Base-by-base conservation (phyloP, 2,888 invertebrate genomes). In the Cheilosia variabilis region DNA sequence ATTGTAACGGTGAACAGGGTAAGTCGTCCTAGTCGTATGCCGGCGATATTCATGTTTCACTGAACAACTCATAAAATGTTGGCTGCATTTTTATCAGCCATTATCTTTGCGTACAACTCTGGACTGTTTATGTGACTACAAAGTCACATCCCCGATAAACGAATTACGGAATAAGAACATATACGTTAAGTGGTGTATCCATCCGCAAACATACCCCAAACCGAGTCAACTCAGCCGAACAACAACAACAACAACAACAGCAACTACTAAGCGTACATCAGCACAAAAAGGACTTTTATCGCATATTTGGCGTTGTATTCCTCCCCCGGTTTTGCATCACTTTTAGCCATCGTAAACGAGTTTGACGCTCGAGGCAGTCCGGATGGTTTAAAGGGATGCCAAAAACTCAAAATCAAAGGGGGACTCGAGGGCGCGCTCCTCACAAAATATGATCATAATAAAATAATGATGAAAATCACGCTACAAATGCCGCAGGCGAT, bases 401-500 rank as follows among this genome's bases (percentile, higher is more conserved):
- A 71, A 63, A 71, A 62, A 71, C 62, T 76, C 55, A 52, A 80
- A 81, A 86, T 77, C 63, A 77, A 77, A 77, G 53, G 78, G 65
- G 77, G 75, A 71, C 55, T 41, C 43, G 9, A 43, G 43, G 27
- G 43, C 22, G 43, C 22, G 60, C 55, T 52, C 47, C 24, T 80
- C 55, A 52, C 17, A 81, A 86, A 86, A 86, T 81, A 81, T 86
- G 86, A 86, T 72, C 76, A 81, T 86, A 86, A 86, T 86, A 86
- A 77, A 81, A 86, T 81, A 81, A 86, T 86, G 72, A 86, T 77
- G 68, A 58, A 86, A 86, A 86, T 66, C 76, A 76, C 76, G 62
- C 68, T 69, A 63, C 66, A 77, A 81, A 66, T 72, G 72, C 80
- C 80, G 58, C 34, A 62, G 80, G 86, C 71, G 72, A 66, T 24